phyloP scores from a whole-genome alignment of 2,888 invertebrate species.

The Caenorhabditis wallacei region DNA sequence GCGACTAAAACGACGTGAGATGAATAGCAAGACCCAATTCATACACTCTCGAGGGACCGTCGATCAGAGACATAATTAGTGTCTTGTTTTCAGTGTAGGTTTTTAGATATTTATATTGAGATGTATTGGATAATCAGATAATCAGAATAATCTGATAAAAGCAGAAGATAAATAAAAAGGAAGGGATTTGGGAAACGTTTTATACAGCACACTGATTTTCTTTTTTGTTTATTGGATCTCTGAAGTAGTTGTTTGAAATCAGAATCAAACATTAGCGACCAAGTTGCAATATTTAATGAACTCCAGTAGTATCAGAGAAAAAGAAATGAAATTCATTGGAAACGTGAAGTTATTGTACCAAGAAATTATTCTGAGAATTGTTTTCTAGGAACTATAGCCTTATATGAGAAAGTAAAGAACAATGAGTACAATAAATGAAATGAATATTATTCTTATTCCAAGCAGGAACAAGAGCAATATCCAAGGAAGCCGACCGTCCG shows the following conservation, averaged over 20 bases:
- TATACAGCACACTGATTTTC: neutral
- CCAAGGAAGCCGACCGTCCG: no score
- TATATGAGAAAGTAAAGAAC: neutral
- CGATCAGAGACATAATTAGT: slow-evolving; percentile 26
- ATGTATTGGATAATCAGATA: neutral
- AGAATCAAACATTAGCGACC: slow-evolving; percentile 2
- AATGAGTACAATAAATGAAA: neutral
- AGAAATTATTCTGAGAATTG: neutral
- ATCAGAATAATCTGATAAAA: neutral
- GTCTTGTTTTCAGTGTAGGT: slow-evolving; percentile 25
- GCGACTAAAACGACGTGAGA: slow-evolving; percentile 9
- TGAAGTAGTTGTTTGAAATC: neutral
- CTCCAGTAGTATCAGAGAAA: neutral
- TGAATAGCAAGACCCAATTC: slow-evolving; percentile 15
- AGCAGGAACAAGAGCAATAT: no score
- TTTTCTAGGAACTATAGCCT: neutral
- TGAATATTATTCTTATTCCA: no score
- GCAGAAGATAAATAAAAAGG: neutral
- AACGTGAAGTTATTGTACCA: neutral
- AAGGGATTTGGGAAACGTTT: slow-evolving; percentile 6
- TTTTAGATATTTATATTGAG: neutral
- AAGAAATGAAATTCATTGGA: slow-evolving; percentile 8
- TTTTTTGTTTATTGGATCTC: slow-evolving; percentile 6
- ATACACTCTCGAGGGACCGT: slow-evolving; percentile 46
- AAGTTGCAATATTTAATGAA: neutral